A percentile compares a stretch with the other conserved stretches of the same genome.
Evolutionary conservation across 2,888 invertebrate genomes (phyloP).

Genomic region (Antheraea assamensis): DNA sequence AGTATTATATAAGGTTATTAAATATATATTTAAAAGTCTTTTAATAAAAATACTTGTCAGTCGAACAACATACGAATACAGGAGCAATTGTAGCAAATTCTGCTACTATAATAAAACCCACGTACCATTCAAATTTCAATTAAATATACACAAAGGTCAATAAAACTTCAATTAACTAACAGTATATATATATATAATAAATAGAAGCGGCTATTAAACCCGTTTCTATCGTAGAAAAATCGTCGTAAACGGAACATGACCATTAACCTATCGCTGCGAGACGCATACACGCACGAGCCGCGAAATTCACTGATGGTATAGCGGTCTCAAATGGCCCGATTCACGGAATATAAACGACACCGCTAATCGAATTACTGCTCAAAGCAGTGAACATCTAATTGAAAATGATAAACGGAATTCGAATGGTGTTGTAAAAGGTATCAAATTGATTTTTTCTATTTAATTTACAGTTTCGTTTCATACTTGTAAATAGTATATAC

Average conservation of each 20-base stretch:
- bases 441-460: not conserved
- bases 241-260: constrained; percentile 28
- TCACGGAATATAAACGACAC: constrained; percentile 49
- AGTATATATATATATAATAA: not conserved
- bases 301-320: constrained; percentile 30
- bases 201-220: constrained; percentile 7
- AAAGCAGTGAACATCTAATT: constrained; percentile 42
- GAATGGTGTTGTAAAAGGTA: not conserved
- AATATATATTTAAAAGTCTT: too few relatives aligned
- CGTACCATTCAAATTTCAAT: not conserved
- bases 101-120: not conserved
- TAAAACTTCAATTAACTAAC: constrained; percentile 4
- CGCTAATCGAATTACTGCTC: constrained; percentile 57
- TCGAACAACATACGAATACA: not conserved
- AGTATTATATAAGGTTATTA: too few relatives aligned
- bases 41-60: not conserved
- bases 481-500: not conserved
- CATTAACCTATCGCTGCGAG: constrained; percentile 19
- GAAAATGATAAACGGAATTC: constrained; percentile 27
- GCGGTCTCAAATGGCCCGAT: constrained; percentile 38
- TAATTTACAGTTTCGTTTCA: not conserved
- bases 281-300: constrained; percentile 48
- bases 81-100: not conserved
- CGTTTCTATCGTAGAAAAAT: constrained; percentile 23
- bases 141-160: not conserved